Evolutionary conservation across 2,797 vertebrate species (phyloP).

Genomic region (Thamnophis elegans): DNA sequence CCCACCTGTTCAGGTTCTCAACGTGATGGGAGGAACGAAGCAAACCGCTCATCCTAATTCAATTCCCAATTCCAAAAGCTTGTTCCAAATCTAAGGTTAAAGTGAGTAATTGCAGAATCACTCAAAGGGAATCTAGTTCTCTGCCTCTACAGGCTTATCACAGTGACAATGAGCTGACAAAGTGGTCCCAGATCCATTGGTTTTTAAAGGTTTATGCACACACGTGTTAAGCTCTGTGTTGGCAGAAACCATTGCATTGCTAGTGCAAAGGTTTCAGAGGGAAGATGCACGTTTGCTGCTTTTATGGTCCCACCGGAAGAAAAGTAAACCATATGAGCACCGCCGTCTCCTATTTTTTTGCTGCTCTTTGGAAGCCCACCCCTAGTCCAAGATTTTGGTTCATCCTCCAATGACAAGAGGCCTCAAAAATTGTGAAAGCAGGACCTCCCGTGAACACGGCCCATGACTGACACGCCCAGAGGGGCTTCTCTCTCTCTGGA

Average conservation of each 20-base stretch:
- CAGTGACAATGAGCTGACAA: not conserved
- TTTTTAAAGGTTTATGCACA: not conserved
- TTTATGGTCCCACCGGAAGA: not conserved
- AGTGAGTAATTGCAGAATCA: accelerated
- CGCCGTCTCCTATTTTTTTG: no score
- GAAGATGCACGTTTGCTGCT: not conserved
- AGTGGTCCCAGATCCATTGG: not conserved
- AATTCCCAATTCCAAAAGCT: conserved; percentile 14
- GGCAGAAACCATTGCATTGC: not conserved
- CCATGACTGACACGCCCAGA: no score
- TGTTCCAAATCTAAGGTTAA: not conserved
- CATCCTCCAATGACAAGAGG: not conserved
- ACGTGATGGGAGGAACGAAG: accelerated
- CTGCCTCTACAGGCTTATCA: not conserved
- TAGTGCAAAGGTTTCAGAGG: not conserved
- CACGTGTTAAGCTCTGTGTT: not conserved
- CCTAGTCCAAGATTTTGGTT: not conserved
- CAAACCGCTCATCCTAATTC: not conserved
- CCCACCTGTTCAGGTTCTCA: not conserved
- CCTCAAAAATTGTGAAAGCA: not conserved
- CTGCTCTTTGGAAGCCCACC: not conserved
- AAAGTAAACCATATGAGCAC: not conserved
- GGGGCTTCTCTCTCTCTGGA: no score
- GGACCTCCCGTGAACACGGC: not conserved
- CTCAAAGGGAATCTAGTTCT: not conserved